Conservation (phyloP, 2,888 invertebrate genomes). For the Teinopalpus imperialis region DNA sequence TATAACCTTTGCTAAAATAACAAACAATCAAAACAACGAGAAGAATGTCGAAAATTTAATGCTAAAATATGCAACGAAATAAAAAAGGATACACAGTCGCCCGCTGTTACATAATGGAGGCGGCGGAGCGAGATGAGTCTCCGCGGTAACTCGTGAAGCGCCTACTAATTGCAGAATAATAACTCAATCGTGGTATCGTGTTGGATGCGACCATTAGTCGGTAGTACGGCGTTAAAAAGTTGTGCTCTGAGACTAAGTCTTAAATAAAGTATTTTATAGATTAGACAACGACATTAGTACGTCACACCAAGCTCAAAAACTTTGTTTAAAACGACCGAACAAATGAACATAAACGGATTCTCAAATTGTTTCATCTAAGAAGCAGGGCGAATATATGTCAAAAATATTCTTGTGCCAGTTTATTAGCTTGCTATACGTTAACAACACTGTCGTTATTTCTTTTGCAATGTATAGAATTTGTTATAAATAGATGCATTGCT, state of each 20-base stretch:
- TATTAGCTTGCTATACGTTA: no score
- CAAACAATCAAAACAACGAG: constrained; percentile 3
- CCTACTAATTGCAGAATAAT: constrained; percentile 75
- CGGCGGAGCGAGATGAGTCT: constrained; percentile 34
- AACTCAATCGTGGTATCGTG: constrained; percentile 60
- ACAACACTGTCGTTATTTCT: no score
- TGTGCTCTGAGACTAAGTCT: no score
- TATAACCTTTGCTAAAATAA: no score
- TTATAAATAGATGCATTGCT: no score
- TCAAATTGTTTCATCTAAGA: no score
- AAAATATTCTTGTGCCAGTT: no score
- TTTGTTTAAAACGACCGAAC: no score
- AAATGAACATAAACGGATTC: no score
- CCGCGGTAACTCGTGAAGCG: constrained; percentile 50
- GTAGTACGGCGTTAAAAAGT: constrained; percentile 12
- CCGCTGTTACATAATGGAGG: constrained; percentile 30
- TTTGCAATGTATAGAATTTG: no score
- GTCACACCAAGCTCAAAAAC: not conserved
- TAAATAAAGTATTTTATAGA: no score
- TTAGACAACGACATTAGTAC: not conserved
- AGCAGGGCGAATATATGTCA: no score
- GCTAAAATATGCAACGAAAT: constrained; percentile 9
- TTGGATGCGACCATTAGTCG: constrained; percentile 48
- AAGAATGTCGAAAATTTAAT: constrained; percentile 8
- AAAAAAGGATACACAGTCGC: constrained; percentile 12